A percentile compares a stretch with the other conserved stretches of the same genome.
phyloP scores from a whole-genome alignment of 2,797 vertebrate genomes.

The Microcaecilia unicolor region DNA sequence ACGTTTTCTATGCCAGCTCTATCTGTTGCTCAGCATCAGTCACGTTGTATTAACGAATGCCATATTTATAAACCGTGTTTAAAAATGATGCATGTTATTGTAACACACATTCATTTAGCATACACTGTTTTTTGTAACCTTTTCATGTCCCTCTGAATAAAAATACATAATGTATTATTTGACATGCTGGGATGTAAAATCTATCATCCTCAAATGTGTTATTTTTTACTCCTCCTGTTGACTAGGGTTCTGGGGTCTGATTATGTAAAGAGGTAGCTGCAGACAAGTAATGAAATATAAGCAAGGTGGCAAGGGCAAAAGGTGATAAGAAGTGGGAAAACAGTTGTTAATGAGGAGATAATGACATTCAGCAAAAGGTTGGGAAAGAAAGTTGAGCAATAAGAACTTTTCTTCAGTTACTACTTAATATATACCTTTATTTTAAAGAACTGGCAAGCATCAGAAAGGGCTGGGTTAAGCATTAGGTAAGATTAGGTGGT shows the following conservation, averaged over 20 bases:
- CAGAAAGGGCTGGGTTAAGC: too few relatives aligned
- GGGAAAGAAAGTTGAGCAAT: background rate
- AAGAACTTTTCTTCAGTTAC: background rate
- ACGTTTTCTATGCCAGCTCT: background rate
- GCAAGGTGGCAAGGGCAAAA: background rate
- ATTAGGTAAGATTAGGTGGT: too few relatives aligned
- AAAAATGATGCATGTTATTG: background rate
- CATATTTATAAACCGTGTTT: background rate
- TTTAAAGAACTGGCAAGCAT: too few relatives aligned
- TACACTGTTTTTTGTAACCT: too few relatives aligned
- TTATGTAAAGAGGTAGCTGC: background rate
- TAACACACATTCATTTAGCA: too few relatives aligned
- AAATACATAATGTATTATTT: background rate
- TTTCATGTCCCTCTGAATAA: too few relatives aligned
- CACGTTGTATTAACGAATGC: background rate
- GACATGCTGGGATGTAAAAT: background rate
- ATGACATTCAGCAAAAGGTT: fast-evolving
- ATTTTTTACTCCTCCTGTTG: background rate
- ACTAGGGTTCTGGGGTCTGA: background rate
- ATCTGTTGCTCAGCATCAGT: background rate
- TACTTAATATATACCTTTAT: background rate
- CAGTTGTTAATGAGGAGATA: constrained; percentile 2
- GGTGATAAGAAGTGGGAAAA: background rate
- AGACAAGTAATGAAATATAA: background rate
- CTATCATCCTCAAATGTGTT: background rate